A percentile compares a stretch with the other conserved stretches of the same genome.
These are phyloP conservation scores for Orbicella faveolata DNA, from an alignment of 64 coral and sea anemone species.

Conservation along the genomic window DNA sequence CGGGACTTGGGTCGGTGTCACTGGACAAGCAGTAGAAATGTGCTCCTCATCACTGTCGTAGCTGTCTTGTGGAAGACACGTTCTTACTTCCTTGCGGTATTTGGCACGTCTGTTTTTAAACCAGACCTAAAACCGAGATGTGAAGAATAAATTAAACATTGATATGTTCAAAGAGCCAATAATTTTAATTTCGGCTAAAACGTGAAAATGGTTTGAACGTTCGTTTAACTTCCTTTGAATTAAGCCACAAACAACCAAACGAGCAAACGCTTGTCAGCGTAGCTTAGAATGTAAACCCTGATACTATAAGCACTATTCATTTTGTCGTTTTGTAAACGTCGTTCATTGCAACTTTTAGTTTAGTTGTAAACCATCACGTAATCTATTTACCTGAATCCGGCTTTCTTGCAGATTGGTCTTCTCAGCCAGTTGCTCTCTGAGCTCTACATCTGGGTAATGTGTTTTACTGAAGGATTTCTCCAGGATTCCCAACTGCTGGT, in stretches of 20 bases:
- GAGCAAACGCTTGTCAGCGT: too few relatives aligned
- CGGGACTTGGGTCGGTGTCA: background rate
- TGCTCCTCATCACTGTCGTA: conserved; percentile 16
- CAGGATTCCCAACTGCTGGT: conserved; percentile 61
- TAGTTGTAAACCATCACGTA: background rate
- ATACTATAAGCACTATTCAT: too few relatives aligned
- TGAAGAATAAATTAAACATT: background rate
- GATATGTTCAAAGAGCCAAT: background rate
- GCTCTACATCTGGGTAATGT: conserved; percentile 69
- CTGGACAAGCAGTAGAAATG: background rate
- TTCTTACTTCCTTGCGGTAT: conserved; percentile 59
- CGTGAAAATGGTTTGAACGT: too few relatives aligned
- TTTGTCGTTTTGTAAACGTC: too few relatives aligned
- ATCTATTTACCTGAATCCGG: conserved; percentile 55
- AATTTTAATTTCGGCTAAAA: too few relatives aligned
- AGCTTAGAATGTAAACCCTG: too few relatives aligned
- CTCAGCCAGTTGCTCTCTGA: conserved; percentile 62
- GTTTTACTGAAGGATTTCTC: conserved; percentile 69
- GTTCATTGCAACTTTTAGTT: too few relatives aligned
- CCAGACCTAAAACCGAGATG: conserved; percentile 47
- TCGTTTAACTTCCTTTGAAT: too few relatives aligned
- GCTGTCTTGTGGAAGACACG: conserved; percentile 13
- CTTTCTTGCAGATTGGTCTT: conserved; percentile 61
- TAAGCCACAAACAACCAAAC: too few relatives aligned
- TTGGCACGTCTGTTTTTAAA: conserved; percentile 76